Evolutionary conservation across 1,140 invertebrate genomes (phyloP), one percentile per base, ranked within the genome.

Genomic region (Temnothorax nylanderi): DNA sequence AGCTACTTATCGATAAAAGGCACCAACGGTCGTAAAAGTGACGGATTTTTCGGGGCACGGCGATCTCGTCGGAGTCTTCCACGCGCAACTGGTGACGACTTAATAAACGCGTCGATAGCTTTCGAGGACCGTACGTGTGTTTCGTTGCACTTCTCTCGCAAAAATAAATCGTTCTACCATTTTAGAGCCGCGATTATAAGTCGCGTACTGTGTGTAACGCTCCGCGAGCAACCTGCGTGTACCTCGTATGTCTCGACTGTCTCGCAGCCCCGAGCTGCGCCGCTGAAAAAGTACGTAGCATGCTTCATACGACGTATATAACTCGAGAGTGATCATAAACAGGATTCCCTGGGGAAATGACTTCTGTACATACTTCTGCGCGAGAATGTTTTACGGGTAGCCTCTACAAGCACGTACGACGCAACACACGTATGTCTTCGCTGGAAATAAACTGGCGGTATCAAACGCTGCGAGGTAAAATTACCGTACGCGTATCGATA

Each of bases 241-340:
- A 65, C 58, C 77, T 87, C 69, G 76, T 86, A 58, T 37, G 65
- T 67, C 65, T 64, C 47, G 81, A 64, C 58, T 89, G 85, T 87
- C 88, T 75, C 37, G 60, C 37, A 13, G 10, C 58, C 44, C 8
- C 11, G 32, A 69, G 37, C 16, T n/a, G 77, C 64, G 49, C 41
- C 71, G 64, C 32, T 56, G 64, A 87, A 85, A 78, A 90, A 65
- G 72, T 76, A 62, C 44, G 58, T 49, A 34, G 74, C 89, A 67
- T 69, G 69, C 77, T 88, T 90, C 89, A 90, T 90, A 75, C 80
- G 60, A 67, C 80, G 62, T 88, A 77, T 90, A 90, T 90, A 90
- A 88, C 88, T 88, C 49, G 89, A 78, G 87, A 84, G 84, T 90
- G 90, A 90, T 91, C 90, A 90, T 91, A 91, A 91, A 91, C 87